Conservation (phyloP, 2,888 invertebrate species). For the Dicyrtoma fusca region DNA sequence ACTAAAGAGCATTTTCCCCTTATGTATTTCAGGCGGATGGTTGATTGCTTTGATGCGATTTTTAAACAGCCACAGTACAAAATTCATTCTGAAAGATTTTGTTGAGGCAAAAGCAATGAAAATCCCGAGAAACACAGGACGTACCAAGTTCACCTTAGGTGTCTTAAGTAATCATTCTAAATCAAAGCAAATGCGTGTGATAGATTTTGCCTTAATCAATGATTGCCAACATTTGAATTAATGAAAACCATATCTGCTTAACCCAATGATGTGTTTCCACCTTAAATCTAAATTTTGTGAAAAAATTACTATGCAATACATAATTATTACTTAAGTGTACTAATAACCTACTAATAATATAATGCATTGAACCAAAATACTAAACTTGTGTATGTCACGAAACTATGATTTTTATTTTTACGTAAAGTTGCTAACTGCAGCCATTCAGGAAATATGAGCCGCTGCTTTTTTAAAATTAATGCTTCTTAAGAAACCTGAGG, state of each 20-base stretch:
- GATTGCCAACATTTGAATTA: slow-evolving; percentile 8
- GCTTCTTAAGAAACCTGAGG: too few species aligned
- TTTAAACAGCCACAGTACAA: slow-evolving; percentile 28
- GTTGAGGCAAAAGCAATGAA: slow-evolving; percentile 34
- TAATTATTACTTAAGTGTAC: too few species aligned
- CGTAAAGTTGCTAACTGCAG: too few species aligned
- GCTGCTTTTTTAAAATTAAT: too few species aligned
- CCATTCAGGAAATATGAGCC: too few species aligned
- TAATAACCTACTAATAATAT: not conserved
- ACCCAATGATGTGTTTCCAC: not conserved
- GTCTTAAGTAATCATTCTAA: not conserved
- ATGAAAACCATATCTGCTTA: not conserved
- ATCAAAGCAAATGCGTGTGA: slow-evolving; percentile 17
- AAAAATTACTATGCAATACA: not conserved
- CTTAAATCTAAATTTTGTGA: not conserved
- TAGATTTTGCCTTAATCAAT: slow-evolving; percentile 9
- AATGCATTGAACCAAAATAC: not conserved
- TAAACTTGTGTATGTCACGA: too few species aligned
- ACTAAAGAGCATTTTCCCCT: too few species aligned
- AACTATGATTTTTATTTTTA: too few species aligned
- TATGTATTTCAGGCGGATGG: too few species aligned
- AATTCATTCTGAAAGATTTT: slow-evolving; percentile 41
- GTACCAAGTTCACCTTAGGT: slow-evolving; percentile 29
- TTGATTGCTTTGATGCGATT: slow-evolving; percentile 43
- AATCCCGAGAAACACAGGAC: slow-evolving; percentile 47